Base-by-base conservation (phyloP, 92 coral and sea anemone species). In the Heliopora coerulea region DNA sequence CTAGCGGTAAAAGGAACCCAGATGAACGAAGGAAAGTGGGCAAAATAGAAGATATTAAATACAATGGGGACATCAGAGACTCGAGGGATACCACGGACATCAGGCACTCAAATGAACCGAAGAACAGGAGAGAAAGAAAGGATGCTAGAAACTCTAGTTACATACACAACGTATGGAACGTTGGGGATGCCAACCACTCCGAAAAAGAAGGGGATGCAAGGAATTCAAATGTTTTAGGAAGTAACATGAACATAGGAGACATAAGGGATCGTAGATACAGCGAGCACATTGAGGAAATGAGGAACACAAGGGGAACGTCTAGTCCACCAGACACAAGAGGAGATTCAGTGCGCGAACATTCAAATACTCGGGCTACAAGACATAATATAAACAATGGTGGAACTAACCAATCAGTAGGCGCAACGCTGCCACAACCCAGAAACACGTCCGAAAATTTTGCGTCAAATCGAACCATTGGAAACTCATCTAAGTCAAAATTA, bases 221-320 rank as follows among this genome's bases (percentile, higher is more conserved):
- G 42, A 37, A 11, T 4, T 4, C 11, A 37, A 37, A 37, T 37
- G 42, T 4, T 37, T 4, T 11, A 37, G 11, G 42, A 11, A 4
- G 11, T 4, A 37, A 37, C 42, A 11, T 11, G 42, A 37, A 37
- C 42, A 11, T 11, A 37, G 42, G 11, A 37, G 42, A 37, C 6
- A 37, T 11, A 42, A 6, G 44, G 59, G 74, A 49, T 10, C 42
- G 59, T 46, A 49, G 30, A 35, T 49, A n/a, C n/a, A n/a, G n/a
- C n/a, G 44, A 46, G 12, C 12, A 11, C 15, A 40, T 19, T 49
- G 28, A 52, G 17, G 67, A 61, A 34, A n/a, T 61, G 31, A 31
- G 42, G 42, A 61, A 19, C 21, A 42, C 48, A 9, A 61, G 67
- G 18, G 40, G 31, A 42, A 61, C 67, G 17, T 61, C 67, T 10